Base-by-base conservation (phyloP, 2,888 invertebrate species). In the Meandrusa payeni region DNA sequence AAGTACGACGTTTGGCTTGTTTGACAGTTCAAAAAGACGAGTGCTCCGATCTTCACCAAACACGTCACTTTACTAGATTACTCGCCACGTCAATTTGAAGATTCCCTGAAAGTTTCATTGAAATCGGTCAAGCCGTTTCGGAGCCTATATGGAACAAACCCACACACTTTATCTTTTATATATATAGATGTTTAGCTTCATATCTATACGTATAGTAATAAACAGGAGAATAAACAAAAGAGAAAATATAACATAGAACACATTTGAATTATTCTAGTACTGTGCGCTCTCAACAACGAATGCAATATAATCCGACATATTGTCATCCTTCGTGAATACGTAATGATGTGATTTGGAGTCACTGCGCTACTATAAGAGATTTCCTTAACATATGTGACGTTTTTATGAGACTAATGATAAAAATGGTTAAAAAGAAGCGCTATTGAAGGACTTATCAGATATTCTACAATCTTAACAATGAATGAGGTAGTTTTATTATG, bases 401-500 rank as follows among this genome's bases (percentile, higher is more conserved):
- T 60, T 59, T 63, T 67, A 67, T 59, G 61, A 65, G 59, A 57
- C 55, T 52, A 62, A n/a, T n/a, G n/a, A n/a, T n/a, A n/a, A n/a
- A n/a, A 52, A 57, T 53, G 55, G 63, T 55, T 54, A 56, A 54
- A 45, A 43, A 54, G 52, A 29, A 15, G 29, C 20, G n/a, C 1
- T 36, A 29, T 41, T 20, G n/a, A 39, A 28, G 13, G 1, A 28
- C 4, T 28, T 31, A 12, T 31, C 13, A 9, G 22, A 23, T 29
- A 24, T 29, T 19, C 19, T 13, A 20, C 20, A 26, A 38, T 38
- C 10, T 26, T 43, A 19, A 31, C 19, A 29, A 26, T 24, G 20
- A 57, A 67, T 66, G 61, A 62, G 61, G 69, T 55, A 61, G 50
- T 76, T 82, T 80, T 81, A 79, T 80, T 80, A 76, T 71, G 68